Conservation (phyloP, 2,888 invertebrate species). For the Drosophila neotestacea region DNA sequence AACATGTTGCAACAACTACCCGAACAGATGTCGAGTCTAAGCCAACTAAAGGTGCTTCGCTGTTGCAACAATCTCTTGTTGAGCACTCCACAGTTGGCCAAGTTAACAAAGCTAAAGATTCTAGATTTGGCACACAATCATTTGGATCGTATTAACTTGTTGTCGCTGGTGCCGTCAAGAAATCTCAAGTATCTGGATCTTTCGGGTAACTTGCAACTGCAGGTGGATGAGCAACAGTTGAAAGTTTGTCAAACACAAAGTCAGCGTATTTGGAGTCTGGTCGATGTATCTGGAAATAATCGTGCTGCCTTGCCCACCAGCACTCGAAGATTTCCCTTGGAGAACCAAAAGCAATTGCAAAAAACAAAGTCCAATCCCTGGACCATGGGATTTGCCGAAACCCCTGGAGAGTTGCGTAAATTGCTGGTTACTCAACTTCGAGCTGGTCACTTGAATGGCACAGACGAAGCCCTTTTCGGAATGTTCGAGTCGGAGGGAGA, state of each 20-base stretch:
- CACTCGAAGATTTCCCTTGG: constrained; percentile 13
- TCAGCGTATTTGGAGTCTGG: constrained; percentile 92
- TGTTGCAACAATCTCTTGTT: constrained; percentile 93
- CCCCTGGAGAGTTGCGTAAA: constrained; percentile 89
- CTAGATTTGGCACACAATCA: constrained; percentile 94
- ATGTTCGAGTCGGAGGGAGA: constrained; percentile 89
- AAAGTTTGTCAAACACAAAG: constrained; percentile 92
- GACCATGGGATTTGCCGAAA: constrained; percentile 94
- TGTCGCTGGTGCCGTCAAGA: constrained; percentile 91
- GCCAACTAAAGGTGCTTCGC: constrained; percentile 90
- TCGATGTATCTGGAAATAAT: constrained; percentile 94
- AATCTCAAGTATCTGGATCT: constrained; percentile 94
- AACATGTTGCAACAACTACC: constrained; percentile 92
- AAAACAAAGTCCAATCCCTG: constrained; percentile 89
- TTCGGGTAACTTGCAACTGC: constrained; percentile 92
- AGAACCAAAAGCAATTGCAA: constrained; percentile 56
- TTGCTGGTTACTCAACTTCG: constrained; percentile 92
- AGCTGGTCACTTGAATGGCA: constrained; percentile 88
- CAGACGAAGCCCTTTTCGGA: constrained; percentile 91
- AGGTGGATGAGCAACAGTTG: constrained; percentile 93
- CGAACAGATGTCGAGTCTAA: constrained; percentile 90
- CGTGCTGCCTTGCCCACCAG: constrained; percentile 88
- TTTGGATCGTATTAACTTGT: constrained; percentile 91
- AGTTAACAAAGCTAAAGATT: constrained; percentile 90
- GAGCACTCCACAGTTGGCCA: constrained; percentile 91